These are phyloP conservation scores for Parasteatoda tepidariorum DNA, from an alignment of 1,140 invertebrate genomes.

Conservation along the genomic window DNA sequence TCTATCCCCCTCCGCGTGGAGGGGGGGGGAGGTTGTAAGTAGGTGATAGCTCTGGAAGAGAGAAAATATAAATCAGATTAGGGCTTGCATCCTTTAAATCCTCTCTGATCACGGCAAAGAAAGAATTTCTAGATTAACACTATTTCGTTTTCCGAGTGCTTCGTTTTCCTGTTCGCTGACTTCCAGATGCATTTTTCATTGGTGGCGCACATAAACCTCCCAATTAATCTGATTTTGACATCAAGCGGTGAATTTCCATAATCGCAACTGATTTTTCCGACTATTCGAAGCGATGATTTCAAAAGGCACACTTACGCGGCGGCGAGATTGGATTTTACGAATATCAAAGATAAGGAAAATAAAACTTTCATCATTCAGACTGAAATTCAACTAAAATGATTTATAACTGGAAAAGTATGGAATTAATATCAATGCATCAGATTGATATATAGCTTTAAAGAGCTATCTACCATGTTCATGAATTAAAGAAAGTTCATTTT, in stretches of 20 bases:
- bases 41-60: neutral
- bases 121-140: neutral
- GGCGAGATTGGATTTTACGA: no score
- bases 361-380: no score
- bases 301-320: no score
- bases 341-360: no score
- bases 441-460: no score
- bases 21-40: neutral
- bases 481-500: no score
- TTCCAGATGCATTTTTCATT: neutral
- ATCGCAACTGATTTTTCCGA: no score
- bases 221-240: neutral
- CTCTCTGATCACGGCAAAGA: neutral
- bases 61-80: slow-evolving; percentile 46
- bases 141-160: neutral
- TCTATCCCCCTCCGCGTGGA: slow-evolving; percentile 11
- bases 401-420: no score
- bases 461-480: no score
- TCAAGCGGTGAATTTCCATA: neutral
- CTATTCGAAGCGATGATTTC: no score
- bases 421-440: no score
- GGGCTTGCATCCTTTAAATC: neutral
- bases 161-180: neutral
- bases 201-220: neutral
- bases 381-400: no score